Percentiles rank a stretch among this genome's conserved stretches.
Conservation (phyloP, 92 coral and sea anemone species). For the Epizoanthus stellaris region DNA sequence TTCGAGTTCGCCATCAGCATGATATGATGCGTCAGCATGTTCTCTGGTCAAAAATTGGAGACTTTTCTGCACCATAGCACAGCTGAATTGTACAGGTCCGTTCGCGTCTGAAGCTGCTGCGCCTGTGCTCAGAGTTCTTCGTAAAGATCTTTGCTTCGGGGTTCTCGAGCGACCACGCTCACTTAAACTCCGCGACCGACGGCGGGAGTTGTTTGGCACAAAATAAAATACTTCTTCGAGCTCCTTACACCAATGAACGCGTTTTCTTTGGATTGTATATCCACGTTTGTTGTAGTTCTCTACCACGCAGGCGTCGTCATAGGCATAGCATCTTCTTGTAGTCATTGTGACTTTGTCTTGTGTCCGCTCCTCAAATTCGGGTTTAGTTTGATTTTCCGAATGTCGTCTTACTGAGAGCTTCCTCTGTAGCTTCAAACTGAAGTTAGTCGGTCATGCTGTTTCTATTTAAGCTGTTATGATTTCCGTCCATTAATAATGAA, state of each 20-base stretch:
- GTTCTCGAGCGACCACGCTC: slow-evolving; percentile 50
- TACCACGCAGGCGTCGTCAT: slow-evolving; percentile 19
- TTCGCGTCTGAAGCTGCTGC: slow-evolving; percentile 14
- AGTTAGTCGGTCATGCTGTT: not conserved
- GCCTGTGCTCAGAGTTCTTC: slow-evolving; percentile 29
- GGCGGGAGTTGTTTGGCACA: slow-evolving; percentile 50
- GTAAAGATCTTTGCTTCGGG: slow-evolving; percentile 35
- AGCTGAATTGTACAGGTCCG: slow-evolving; percentile 59
- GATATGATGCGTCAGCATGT: slow-evolving; percentile 50
- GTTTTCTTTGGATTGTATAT: slow-evolving; percentile 32
- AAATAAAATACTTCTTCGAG: slow-evolving; percentile 63
- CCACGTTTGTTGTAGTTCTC: slow-evolving; percentile 7
- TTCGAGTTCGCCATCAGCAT: slow-evolving; percentile 45
- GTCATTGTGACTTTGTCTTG: slow-evolving; percentile 3
- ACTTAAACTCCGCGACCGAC: slow-evolving; percentile 45
- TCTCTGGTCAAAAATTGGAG: slow-evolving; percentile 59
- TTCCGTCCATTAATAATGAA: slow-evolving; percentile 11
- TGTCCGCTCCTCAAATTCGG: no score
- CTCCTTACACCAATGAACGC: slow-evolving; percentile 73
- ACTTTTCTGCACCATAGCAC: slow-evolving; percentile 64
- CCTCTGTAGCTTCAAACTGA: not conserved
- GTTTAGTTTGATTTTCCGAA: not conserved
- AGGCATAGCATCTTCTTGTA: slow-evolving; percentile 17
- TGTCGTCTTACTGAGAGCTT: not conserved
- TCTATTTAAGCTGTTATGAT: slow-evolving; percentile 33